phyloP scores from a whole-genome alignment of 2,797 vertebrate species.

The Silurus aristotelis region DNA sequence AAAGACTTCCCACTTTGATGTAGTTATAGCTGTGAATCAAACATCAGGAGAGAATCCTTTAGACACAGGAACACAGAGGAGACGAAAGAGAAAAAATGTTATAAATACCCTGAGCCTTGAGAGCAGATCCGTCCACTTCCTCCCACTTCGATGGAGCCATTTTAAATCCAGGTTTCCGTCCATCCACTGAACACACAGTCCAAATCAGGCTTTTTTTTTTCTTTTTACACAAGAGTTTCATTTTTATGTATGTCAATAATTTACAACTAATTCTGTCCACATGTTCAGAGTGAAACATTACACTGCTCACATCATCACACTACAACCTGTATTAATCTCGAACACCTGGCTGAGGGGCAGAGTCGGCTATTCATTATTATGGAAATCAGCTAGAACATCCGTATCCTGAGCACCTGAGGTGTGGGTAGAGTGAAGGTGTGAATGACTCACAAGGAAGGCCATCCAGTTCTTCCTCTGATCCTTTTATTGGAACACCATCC shows the following conservation, averaged over 20 bases:
- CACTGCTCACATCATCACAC: background rate
- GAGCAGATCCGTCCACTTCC: constrained; percentile 91
- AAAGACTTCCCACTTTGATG: constrained; percentile 96
- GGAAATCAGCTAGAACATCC: background rate
- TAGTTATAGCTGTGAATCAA: constrained; percentile 85
- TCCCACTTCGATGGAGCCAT: constrained; percentile 98
- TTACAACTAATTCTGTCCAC: background rate
- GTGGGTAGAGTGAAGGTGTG: too few species aligned
- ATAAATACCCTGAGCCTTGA: constrained; percentile 88
- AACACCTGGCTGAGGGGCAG: background rate
- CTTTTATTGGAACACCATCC: constrained; percentile 93
- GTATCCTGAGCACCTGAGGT: background rate
- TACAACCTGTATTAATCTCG: background rate
- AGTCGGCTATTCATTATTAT: background rate
- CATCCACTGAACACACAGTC: constrained; percentile 67
- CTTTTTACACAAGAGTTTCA: background rate
- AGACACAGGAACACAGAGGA: background rate
- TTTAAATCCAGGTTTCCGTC: constrained; percentile 91
- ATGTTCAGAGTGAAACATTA: background rate
- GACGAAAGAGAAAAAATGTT: background rate
- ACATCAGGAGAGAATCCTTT: background rate
- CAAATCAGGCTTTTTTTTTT: background rate
- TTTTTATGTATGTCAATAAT: background rate
- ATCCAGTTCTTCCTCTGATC: constrained; percentile 91
- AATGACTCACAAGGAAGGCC: constrained; percentile 88